These are phyloP conservation scores for Cephalotes varians DNA, from an alignment of 2,888 invertebrate genomes.

Conservation along the genomic window DNA sequence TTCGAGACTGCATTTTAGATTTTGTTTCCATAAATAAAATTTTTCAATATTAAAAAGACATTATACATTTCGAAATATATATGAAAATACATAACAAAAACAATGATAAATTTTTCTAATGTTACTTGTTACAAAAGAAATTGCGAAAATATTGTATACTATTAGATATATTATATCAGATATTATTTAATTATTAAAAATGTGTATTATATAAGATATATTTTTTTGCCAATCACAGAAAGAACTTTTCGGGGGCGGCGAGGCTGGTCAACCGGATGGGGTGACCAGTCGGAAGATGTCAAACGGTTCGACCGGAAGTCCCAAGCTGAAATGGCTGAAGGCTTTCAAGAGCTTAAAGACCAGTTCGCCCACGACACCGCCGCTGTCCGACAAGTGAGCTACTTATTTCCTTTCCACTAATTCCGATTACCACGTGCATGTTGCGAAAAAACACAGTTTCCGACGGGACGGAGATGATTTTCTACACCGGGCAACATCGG, in stretches of 20 bases:
- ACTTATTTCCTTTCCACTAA: slow-evolving; percentile 39
- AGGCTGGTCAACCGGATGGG: slow-evolving; percentile 87
- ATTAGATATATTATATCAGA: background rate
- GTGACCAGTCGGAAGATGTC: slow-evolving; percentile 94
- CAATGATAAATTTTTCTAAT: background rate
- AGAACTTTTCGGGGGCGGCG: slow-evolving; percentile 90
- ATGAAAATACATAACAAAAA: too few species aligned
- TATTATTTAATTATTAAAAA: slow-evolving; percentile 10
- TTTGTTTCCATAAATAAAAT: background rate
- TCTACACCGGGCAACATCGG: background rate
- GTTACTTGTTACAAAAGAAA: background rate
- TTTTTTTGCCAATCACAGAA: slow-evolving; percentile 88
- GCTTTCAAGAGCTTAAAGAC: slow-evolving; percentile 98
- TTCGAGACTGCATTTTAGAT: background rate
- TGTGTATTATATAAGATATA: background rate
- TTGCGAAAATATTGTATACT: background rate
- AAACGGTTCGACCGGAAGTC: slow-evolving; percentile 93
- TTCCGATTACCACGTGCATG: slow-evolving; percentile 32
- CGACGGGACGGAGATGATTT: slow-evolving; percentile 35
- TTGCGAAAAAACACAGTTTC: slow-evolving; percentile 35
- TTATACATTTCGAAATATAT: background rate
- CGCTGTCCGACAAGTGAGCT: slow-evolving; percentile 89
- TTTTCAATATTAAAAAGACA: background rate
- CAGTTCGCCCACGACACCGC: slow-evolving; percentile 86
- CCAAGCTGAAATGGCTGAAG: slow-evolving; percentile 99